These are phyloP conservation scores for Arbacia lixula DNA, from an alignment of 53 echinoderm and acorn worm species.

Conservation along the genomic window DNA sequence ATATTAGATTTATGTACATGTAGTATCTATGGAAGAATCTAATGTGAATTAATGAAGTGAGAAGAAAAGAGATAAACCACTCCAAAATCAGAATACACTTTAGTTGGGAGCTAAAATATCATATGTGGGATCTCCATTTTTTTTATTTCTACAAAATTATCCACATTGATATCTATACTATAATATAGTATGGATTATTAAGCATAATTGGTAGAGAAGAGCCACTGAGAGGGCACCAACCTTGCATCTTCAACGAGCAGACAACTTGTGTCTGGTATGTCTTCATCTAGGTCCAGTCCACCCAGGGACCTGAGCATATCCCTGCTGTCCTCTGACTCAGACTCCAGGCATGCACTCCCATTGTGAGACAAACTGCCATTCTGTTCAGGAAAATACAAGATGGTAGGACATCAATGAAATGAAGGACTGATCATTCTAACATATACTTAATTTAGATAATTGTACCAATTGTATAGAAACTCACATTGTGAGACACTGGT, in stretches of 20 bases:
- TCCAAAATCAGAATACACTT: background rate
- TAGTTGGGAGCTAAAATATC: no score
- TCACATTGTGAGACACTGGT: no score
- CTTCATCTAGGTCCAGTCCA: background rate
- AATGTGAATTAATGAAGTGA: no score
- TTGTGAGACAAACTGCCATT: constrained; percentile 10
- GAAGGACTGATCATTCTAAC: background rate
- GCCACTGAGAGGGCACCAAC: background rate
- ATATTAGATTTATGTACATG: no score
- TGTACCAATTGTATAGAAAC: no score
- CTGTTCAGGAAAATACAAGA: background rate
- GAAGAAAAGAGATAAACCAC: background rate
- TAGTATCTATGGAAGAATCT: no score
- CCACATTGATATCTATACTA: no score
- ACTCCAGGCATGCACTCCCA: background rate
- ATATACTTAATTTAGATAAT: background rate
- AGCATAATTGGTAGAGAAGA: no score
- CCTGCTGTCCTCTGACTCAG: constrained; percentile 8
- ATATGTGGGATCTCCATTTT: no score
- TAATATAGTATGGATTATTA: no score
- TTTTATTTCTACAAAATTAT: no score
- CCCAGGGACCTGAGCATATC: background rate
- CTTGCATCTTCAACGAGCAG: constrained; percentile 36
- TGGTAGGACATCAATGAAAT: background rate
- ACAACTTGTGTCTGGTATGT: background rate